Conservation (phyloP, 2,797 vertebrate genomes). For the Monodelphis domestica region DNA sequence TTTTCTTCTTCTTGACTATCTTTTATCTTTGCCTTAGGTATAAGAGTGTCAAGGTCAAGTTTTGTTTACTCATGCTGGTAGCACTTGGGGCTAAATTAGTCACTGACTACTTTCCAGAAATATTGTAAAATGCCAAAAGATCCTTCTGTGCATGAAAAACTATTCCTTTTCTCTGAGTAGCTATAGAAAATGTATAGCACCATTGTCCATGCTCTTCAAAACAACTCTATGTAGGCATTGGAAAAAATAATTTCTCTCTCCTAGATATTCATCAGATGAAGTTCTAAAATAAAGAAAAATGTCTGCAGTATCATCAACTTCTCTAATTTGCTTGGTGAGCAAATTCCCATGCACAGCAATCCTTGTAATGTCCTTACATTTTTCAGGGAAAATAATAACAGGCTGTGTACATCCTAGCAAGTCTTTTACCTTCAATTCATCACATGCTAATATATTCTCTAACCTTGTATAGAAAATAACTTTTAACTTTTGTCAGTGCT, state of each 20-base stretch:
- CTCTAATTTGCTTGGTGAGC: background rate
- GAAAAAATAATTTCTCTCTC: background rate
- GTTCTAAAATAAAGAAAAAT: background rate
- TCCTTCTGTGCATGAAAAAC: background rate
- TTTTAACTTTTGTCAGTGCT: background rate
- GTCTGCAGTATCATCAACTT: background rate
- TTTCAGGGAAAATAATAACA: background rate
- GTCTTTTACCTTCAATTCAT: background rate
- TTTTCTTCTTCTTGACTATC: background rate
- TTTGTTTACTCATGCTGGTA: background rate
- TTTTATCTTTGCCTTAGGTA: background rate
- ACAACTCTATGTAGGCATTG: background rate
- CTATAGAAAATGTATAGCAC: background rate
- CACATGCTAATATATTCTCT: background rate
- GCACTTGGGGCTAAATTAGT: background rate
- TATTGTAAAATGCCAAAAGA: conserved; percentile 23
- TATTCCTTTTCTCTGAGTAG: background rate
- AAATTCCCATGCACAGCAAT: background rate
- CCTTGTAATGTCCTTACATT: background rate
- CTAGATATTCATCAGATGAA: background rate
- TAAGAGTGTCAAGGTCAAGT: background rate
- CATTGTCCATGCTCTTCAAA: background rate
- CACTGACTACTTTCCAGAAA: background rate
- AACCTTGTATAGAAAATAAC: background rate
- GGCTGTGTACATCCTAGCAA: background rate